Evolutionary conservation across 2,113 vertebrate genomes (phyloP).

Genomic region (Orientallactaga bullata): DNA sequence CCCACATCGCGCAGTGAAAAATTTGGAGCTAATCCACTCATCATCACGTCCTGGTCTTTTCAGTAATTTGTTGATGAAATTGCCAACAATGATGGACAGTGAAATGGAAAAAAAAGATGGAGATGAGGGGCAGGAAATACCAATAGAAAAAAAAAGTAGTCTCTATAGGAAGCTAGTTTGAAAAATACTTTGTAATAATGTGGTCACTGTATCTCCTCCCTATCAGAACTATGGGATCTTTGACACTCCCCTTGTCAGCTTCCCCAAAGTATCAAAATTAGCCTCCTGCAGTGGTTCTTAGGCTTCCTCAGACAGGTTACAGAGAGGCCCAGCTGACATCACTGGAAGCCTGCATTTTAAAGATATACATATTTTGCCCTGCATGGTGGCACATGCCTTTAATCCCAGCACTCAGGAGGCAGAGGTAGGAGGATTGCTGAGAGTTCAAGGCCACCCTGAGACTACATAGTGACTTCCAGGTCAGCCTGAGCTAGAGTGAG

Average conservation of each 20-base stretch:
- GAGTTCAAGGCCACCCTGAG: too few relatives aligned
- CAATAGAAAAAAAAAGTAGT: neutral
- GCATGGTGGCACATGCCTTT: too few relatives aligned
- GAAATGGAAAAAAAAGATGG: neutral
- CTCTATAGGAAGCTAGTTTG: conserved; percentile 21
- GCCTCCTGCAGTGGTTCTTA: neutral
- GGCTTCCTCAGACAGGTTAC: neutral
- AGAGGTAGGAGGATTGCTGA: too few relatives aligned
- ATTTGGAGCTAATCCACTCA: neutral
- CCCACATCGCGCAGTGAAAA: neutral
- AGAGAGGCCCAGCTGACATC: neutral
- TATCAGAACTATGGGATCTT: neutral
- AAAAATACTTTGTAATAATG: conserved; percentile 60
- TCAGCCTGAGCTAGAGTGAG: too few relatives aligned
- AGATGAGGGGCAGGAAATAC: neutral
- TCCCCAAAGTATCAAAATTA: neutral
- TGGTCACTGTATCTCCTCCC: neutral
- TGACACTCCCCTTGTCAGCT: neutral
- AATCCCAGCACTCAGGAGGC: too few relatives aligned
- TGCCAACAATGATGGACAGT: neutral
- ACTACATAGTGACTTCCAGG: too few relatives aligned
- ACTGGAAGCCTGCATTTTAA: conserved; percentile 5
- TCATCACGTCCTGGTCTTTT: neutral
- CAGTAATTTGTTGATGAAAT: neutral
- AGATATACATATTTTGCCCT: conserved; percentile 21